Conservation (phyloP, 2,888 invertebrate genomes). For the Erebia epiphron region DNA sequence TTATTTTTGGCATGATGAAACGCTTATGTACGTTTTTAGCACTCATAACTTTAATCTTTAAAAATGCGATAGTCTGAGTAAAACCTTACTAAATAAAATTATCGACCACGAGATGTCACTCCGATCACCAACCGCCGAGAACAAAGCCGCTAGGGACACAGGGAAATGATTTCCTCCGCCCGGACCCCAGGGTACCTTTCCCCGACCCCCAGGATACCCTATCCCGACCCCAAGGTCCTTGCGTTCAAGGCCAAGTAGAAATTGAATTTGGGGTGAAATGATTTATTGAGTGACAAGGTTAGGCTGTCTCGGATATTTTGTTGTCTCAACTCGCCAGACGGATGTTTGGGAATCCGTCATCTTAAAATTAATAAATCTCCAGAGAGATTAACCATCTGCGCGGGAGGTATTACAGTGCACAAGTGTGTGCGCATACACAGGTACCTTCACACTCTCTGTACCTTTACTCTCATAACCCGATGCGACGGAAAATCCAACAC, state of each 20-base stretch:
- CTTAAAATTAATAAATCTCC: not conserved
- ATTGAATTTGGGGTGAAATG: constrained; percentile 28
- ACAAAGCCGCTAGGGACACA: constrained; percentile 11
- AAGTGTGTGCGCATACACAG: no score
- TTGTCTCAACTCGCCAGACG: not conserved
- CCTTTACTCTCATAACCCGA: no score
- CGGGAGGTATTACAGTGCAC: no score
- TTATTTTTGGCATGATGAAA: no score
- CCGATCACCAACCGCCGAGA: not conserved
- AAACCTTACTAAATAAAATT: not conserved
- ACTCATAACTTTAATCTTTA: not conserved
- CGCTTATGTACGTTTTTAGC: no score
- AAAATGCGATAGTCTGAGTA: not conserved
- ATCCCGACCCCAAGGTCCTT: not conserved
- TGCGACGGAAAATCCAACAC: no score
- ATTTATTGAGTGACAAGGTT: constrained; percentile 26
- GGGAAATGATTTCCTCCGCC: constrained; percentile 7
- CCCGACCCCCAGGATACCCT: constrained; percentile 19
- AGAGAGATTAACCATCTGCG: no score
- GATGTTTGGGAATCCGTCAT: not conserved
- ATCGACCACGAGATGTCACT: not conserved
- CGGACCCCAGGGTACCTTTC: constrained; percentile 17
- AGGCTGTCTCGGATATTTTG: constrained; percentile 12
- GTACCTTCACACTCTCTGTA: no score
- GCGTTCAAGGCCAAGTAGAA: constrained; percentile 29